These are phyloP conservation scores for Laticauda laticaudata DNA, from an alignment of 2,113 vertebrate genomes.

Conservation along the genomic window DNA sequence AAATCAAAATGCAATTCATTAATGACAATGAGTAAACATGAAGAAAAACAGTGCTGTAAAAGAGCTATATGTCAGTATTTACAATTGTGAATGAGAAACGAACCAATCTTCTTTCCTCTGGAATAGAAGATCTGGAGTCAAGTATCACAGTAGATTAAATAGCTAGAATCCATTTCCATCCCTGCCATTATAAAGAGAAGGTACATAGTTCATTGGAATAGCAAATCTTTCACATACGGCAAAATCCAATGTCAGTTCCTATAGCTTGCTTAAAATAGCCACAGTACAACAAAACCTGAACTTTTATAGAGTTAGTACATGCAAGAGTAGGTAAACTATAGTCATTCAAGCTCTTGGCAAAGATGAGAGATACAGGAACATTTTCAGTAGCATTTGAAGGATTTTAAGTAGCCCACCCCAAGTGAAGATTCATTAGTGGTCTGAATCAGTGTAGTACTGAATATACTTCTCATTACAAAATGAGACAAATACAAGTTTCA, in stretches of 20 bases:
- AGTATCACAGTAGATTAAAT: neutral
- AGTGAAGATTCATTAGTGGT: neutral
- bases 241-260: neutral
- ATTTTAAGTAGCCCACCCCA: neutral
- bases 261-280: neutral
- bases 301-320: neutral
- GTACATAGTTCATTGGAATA: neutral
- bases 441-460: neutral
- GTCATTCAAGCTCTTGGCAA: neutral
- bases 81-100: neutral
- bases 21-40: neutral
- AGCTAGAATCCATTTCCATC: neutral
- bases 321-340: neutral
- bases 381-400: neutral
- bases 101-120: neutral
- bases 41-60: neutral
- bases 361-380: neutral
- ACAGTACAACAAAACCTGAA: neutral
- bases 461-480: neutral
- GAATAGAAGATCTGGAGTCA: neutral
- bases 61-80: neutral
- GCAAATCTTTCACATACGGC: neutral
- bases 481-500: neutral
- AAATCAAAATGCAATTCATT: neutral
- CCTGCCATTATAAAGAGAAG: neutral